phyloP scores from a whole-genome alignment of 1,140 invertebrate genomes.

The Drosophila elegans region DNA sequence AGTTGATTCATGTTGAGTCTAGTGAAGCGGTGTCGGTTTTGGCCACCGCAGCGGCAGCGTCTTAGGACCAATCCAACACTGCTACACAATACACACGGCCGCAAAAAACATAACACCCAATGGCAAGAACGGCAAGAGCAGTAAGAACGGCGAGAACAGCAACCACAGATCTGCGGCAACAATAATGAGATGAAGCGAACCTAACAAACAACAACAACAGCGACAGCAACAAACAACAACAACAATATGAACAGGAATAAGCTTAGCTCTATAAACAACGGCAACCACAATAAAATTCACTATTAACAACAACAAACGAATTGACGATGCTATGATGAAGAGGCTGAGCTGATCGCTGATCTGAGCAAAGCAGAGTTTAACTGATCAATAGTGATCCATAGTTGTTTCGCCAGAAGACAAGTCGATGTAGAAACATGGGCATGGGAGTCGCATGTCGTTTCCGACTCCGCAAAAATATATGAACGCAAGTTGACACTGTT shows the following conservation, averaged over 20 bases:
- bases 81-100: constrained; percentile 30
- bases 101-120: constrained; percentile 14
- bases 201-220: constrained; percentile 21
- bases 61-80: constrained; percentile 64
- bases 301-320: constrained; percentile 41
- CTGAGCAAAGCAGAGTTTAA: constrained; percentile 4
- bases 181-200: constrained; percentile 39
- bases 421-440: neutral
- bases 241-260: constrained; percentile 58
- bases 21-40: constrained; percentile 46
- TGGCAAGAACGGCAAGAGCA: constrained; percentile 23
- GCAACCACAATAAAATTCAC: constrained; percentile 45
- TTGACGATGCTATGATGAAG: constrained; percentile 10
- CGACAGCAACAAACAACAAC: constrained; percentile 19
- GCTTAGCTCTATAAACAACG: constrained; percentile 59
- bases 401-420: neutral
- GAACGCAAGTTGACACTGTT: constrained; percentile 2
- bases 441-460: neutral
- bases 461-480: neutral
- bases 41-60: constrained; percentile 51
- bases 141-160: constrained; percentile 34
- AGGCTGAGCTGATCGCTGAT: constrained; percentile 16
- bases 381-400: neutral
- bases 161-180: constrained; percentile 39
- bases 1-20: constrained; percentile 70